phyloP scores from a whole-genome alignment of 2,797 vertebrate genomes.

The Halcyon smyrnensis region DNA sequence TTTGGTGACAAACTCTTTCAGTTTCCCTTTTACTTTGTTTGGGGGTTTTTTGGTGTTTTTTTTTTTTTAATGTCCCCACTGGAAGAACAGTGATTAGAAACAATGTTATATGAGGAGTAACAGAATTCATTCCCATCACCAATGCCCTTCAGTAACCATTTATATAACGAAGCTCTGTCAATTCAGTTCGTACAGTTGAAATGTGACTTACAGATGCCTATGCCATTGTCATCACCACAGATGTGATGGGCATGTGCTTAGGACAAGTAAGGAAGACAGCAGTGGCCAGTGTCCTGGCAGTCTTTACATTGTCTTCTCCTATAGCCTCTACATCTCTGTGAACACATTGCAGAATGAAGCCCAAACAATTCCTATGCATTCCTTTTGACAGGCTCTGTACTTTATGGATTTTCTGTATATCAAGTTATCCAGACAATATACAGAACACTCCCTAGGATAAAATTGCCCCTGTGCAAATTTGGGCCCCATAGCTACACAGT shows the following conservation, averaged over 20 bases:
- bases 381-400: background rate
- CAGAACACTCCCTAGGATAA: background rate
- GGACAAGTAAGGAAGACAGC: background rate
- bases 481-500: background rate
- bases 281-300: background rate
- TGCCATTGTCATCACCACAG: background rate
- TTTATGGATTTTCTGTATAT: background rate
- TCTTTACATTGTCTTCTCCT: background rate
- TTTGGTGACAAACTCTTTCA: background rate
- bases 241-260: accelerated
- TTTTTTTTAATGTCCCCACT: background rate
- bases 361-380: background rate
- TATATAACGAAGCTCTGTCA: background rate
- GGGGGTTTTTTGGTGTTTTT: too few species aligned
- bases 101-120: background rate
- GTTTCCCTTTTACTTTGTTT: background rate
- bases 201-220: background rate
- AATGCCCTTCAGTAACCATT: background rate
- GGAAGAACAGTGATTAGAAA: background rate
- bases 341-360: background rate
- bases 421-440: background rate
- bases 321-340: background rate
- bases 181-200: background rate
- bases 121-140: background rate
- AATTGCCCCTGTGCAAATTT: background rate